These are phyloP conservation scores for Lycocerus yunnanus DNA, from an alignment of 2,888 invertebrate genomes.

Conservation along the genomic window DNA sequence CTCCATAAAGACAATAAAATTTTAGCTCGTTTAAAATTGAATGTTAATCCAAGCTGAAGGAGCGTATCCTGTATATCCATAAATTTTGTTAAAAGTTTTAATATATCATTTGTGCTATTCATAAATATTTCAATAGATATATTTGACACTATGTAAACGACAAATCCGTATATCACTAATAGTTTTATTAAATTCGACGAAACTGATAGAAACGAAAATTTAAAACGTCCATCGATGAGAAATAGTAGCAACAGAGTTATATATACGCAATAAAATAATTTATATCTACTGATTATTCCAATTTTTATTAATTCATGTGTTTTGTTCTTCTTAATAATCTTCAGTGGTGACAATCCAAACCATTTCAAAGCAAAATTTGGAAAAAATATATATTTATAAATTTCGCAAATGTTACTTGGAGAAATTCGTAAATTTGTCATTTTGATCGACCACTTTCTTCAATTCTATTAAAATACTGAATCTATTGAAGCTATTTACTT, in stretches of 20 bases:
- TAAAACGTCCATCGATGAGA: neutral
- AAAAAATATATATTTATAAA: neutral
- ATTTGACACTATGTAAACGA: neutral
- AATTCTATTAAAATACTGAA: too few relatives aligned
- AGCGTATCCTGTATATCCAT: neutral
- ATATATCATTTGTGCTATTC: neutral
- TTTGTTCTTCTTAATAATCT: neutral
- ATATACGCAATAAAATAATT: neutral
- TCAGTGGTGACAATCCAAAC: neutral
- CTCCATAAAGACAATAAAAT: neutral
- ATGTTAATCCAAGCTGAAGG: neutral
- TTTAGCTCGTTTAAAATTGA: neutral
- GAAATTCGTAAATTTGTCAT: neutral
- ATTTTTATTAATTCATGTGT: neutral
- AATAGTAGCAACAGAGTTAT: neutral
- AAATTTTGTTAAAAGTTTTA: neutral
- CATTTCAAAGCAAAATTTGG: neutral
- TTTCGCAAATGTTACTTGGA: neutral
- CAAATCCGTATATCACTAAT: neutral
- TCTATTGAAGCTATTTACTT: too few relatives aligned
- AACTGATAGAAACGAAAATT: neutral
- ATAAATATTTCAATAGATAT: neutral
- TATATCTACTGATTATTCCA: neutral
- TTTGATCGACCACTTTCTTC: too few relatives aligned
- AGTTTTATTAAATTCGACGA: neutral